phyloP scores from a whole-genome alignment of 2,888 invertebrate genomes.

The Brachypalpus laphriformis region DNA sequence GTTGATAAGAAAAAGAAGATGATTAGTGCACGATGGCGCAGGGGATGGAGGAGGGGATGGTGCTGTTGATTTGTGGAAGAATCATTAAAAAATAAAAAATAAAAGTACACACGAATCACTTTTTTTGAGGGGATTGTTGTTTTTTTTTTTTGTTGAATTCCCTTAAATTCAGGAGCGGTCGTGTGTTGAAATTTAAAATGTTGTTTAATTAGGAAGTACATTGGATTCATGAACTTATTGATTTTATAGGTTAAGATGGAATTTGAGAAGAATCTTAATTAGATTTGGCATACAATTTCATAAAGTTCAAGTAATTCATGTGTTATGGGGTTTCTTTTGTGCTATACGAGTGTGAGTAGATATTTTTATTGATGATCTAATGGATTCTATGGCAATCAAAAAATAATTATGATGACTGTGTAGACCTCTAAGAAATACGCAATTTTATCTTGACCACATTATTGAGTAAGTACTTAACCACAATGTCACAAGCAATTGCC shows the following conservation, averaged over 20 bases:
- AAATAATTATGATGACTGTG: background rate
- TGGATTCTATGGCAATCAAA: background rate
- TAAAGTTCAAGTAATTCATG: background rate
- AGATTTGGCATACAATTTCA: background rate
- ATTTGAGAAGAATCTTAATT: slow-evolving; percentile 18
- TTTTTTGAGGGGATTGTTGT: background rate
- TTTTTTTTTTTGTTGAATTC: background rate
- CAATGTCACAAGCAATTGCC: background rate
- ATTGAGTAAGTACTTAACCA: background rate
- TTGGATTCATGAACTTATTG: slow-evolving; percentile 18
- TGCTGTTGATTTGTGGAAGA: slow-evolving; percentile 1
- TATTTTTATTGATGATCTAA: background rate
- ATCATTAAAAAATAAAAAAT: slow-evolving; percentile 13
- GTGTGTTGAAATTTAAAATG: slow-evolving; percentile 20
- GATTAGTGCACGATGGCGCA: background rate
- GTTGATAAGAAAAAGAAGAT: slow-evolving; percentile 47
- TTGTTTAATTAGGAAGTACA: slow-evolving; percentile 20
- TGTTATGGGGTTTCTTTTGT: background rate
- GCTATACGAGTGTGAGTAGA: background rate
- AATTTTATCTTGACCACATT: background rate
- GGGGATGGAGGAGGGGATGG: background rate
- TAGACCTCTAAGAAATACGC: background rate
- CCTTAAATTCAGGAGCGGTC: background rate
- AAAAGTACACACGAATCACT: slow-evolving; percentile 15
- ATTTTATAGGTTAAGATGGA: background rate